A percentile compares a stretch with the other conserved stretches of the same genome.
These are phyloP conservation scores for Vidua macroura DNA, from an alignment of 2,113 vertebrate species.

Conservation along the genomic window DNA sequence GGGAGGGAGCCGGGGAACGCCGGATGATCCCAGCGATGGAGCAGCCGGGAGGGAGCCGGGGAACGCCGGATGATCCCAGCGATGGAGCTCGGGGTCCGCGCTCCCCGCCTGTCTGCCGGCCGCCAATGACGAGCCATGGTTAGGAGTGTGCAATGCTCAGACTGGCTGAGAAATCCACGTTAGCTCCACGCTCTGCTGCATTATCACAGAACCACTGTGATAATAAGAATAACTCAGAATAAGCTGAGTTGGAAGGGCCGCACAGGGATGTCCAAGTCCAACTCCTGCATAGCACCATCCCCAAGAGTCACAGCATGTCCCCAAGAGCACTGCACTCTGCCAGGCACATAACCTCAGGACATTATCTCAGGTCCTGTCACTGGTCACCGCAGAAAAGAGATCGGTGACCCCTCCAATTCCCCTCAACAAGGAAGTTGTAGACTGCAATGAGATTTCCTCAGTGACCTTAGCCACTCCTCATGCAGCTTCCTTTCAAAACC, in stretches of 20 bases:
- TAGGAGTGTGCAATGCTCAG: rapidly evolving
- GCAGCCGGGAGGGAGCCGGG: no score
- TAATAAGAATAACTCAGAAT: no score
- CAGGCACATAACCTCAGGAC: background rate
- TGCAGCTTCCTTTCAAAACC: rapidly evolving
- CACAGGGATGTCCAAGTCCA: background rate
- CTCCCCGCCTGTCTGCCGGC: background rate
- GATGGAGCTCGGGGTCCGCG: rapidly evolving
- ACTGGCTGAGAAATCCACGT: background rate
- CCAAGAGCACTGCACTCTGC: background rate
- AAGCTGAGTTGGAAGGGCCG: background rate
- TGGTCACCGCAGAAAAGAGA: background rate
- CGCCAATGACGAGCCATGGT: rapidly evolving
- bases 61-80: rapidly evolving
- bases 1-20: no score
- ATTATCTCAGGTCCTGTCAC: background rate
- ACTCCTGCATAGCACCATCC: background rate
- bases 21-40: no score
- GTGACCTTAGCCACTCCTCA: background rate
- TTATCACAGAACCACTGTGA: background rate
- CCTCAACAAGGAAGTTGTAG: background rate
- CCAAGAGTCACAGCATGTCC: background rate
- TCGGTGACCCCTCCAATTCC: background rate
- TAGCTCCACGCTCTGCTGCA: background rate
- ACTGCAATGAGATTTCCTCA: background rate